phyloP scores from a whole-genome alignment of 2,113 vertebrate species.

The Xenopus borealis region DNA sequence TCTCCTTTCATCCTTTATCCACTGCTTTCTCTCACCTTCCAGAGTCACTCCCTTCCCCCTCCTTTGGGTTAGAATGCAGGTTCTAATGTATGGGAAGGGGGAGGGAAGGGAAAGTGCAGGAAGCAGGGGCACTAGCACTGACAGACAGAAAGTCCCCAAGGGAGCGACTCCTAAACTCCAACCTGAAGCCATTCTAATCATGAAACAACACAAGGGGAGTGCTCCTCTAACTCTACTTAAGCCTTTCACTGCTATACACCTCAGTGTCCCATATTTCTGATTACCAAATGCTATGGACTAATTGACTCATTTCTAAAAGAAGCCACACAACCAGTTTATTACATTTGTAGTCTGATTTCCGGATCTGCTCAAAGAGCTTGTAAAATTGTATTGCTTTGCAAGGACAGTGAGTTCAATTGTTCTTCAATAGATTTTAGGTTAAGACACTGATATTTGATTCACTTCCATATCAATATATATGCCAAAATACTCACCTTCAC shows the following conservation, averaged over 20 bases:
- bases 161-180: not conserved
- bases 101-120: slow-evolving; percentile 29
- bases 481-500: too few species aligned
- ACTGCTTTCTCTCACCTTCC: slow-evolving; percentile 6
- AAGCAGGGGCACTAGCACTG: slow-evolving; percentile 32
- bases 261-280: not conserved
- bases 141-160: slow-evolving; percentile 24
- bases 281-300: too few species aligned
- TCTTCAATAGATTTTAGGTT: too few species aligned
- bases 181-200: slow-evolving; percentile 1
- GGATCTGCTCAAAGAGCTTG: too few species aligned
- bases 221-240: slow-evolving; percentile 2
- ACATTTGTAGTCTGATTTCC: too few species aligned
- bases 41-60: slow-evolving; percentile 16
- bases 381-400: too few species aligned
- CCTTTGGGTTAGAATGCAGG: slow-evolving; percentile 18
- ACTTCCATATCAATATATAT: too few species aligned
- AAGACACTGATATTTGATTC: too few species aligned
- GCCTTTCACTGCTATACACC: not conserved
- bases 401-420: too few species aligned
- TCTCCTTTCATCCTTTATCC: not conserved
- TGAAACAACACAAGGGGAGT: not conserved
- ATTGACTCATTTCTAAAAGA: too few species aligned
- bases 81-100: slow-evolving; percentile 26
- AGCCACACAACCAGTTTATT: too few species aligned